phyloP scores from a whole-genome alignment of 2,113 vertebrate species.

The Tupaia chinensis region DNA sequence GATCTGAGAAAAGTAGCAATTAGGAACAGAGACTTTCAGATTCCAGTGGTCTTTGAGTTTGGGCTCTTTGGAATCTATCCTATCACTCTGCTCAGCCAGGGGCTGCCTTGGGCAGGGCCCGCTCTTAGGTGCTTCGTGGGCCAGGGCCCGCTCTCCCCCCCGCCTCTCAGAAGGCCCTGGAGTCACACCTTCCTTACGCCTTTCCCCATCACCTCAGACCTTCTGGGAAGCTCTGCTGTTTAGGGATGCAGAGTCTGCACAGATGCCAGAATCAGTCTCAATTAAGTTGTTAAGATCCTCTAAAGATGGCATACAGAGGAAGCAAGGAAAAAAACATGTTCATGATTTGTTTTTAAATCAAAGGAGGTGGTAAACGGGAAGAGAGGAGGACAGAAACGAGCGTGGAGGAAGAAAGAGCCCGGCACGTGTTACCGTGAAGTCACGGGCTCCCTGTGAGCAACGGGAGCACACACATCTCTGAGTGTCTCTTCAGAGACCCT shows the following conservation, averaged over 20 bases:
- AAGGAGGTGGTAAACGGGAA: neutral
- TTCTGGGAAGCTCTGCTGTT: neutral
- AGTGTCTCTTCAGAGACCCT: neutral
- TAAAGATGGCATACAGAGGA: neutral
- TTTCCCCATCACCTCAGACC: neutral
- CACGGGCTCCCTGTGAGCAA: neutral
- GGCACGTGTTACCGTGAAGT: neutral
- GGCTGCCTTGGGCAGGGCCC: neutral
- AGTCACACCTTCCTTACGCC: neutral
- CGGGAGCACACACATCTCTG: neutral
- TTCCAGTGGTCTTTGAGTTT: neutral
- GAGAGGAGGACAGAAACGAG: accelerated
- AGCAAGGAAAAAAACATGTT: neutral
- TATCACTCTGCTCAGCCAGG: accelerated
- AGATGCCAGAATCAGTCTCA: neutral
- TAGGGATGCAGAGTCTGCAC: neutral
- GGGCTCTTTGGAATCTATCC: neutral
- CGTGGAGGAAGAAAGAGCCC: neutral
- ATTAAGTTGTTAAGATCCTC: neutral
- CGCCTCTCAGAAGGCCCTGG: neutral
- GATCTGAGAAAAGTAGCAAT: neutral
- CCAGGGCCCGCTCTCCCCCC: neutral
- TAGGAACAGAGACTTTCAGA: conserved; percentile 7
- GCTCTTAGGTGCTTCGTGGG: too few relatives aligned
- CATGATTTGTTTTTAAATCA: neutral